Conservation (phyloP, 2,888 invertebrate species). For the Sarcophaga variegata region DNA sequence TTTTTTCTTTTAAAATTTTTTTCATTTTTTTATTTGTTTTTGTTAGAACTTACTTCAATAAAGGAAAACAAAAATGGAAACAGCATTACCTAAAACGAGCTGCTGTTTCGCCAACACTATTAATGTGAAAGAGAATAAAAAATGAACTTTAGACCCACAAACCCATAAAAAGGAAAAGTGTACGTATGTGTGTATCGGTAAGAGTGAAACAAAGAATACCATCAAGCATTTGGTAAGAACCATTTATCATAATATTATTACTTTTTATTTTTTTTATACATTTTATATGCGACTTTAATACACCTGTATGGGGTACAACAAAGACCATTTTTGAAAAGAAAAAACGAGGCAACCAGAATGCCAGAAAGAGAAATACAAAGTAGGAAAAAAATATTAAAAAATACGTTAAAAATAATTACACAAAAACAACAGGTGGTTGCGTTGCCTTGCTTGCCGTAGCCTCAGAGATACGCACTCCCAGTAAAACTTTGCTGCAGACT, state of each 20-base stretch:
- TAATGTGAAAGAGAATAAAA: slow-evolving; percentile 26
- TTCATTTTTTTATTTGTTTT: background rate
- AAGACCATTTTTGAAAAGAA: slow-evolving; percentile 38
- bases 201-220: slow-evolving; percentile 45
- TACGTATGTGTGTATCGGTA: background rate
- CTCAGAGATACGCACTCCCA: slow-evolving; percentile 29
- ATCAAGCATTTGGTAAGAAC: slow-evolving; percentile 58
- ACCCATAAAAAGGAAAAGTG: slow-evolving; percentile 46
- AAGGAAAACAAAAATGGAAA: background rate
- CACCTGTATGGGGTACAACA: slow-evolving; percentile 50
- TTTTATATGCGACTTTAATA: slow-evolving; percentile 39
- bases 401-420: slow-evolving; percentile 65
- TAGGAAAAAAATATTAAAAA: slow-evolving; percentile 15
- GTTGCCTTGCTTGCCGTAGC: slow-evolving; percentile 17
- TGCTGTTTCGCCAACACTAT: slow-evolving; percentile 15
- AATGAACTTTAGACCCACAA: background rate
- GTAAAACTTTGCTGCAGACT: slow-evolving; percentile 35
- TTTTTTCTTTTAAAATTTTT: background rate
- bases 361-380: too few species aligned
- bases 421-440: slow-evolving; percentile 66
- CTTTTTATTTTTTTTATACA: background rate
- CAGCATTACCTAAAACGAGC: background rate
- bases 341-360: background rate
- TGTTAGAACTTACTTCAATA: background rate
- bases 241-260: slow-evolving; percentile 57